A percentile compares a stretch with the other conserved stretches of the same genome.
Evolutionary conservation across 2,888 invertebrate genomes (phyloP).

Genomic region (Lochmaea capreae): DNA sequence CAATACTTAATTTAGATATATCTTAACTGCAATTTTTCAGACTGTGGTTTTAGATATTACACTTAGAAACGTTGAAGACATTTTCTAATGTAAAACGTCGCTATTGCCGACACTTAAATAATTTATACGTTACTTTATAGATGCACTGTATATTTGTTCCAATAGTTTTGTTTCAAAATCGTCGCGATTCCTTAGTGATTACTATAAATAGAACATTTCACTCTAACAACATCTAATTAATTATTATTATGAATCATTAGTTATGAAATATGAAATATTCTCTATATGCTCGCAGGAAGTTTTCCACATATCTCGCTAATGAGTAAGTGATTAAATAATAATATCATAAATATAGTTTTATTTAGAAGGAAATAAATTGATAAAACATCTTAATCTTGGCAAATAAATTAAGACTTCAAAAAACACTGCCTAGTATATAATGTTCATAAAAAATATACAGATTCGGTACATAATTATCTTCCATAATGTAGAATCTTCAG

Average conservation of each 20-base stretch:
- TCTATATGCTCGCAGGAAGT: background rate
- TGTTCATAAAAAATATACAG: too few relatives aligned
- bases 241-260: constrained; percentile 1
- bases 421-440: background rate
- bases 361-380: constrained; percentile 9
- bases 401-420: background rate
- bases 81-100: too few relatives aligned
- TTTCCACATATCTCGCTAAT: constrained; percentile 19
- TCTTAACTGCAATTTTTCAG: constrained; percentile 6
- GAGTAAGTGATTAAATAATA: constrained; percentile 12
- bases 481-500: too few relatives aligned
- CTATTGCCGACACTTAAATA: too few relatives aligned
- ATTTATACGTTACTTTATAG: too few relatives aligned
- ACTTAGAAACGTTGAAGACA: too few relatives aligned
- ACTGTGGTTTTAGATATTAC: background rate
- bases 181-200: background rate
- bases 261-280: background rate
- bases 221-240: background rate
- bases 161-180: background rate
- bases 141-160: background rate
- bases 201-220: constrained; percentile 3
- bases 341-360: constrained; percentile 3
- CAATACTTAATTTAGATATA: constrained; percentile 5
- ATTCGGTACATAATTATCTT: too few relatives aligned
- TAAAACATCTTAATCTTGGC: background rate